Base-by-base conservation (phyloP, 37 sponge, comb jelly and placozoan genomes). In the Chondrilla cf. caribensis region DNA sequence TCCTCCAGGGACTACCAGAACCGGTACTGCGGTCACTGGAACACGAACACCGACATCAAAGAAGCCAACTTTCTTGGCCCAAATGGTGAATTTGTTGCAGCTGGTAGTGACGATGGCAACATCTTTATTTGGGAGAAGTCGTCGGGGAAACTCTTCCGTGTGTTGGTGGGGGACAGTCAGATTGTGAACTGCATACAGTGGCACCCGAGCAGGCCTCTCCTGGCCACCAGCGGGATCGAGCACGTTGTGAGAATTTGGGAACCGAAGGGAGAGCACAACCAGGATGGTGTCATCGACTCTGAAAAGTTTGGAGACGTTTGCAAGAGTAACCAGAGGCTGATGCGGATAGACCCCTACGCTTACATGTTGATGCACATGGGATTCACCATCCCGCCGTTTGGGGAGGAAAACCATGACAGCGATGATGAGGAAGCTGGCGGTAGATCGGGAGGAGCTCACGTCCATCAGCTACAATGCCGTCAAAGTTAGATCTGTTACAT, bases 31-130 rank as follows among this genome's bases (percentile, higher is more conserved):
- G 99, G 96, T 11, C 94, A 93, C 83, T 93, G 91, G 40, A 98
- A 98, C 82, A 78, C 90, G 15, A 86, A 89, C 89, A 98, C 99
- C 28, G 99, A 98, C 84, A 98, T 98, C 84, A 98, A 98, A 65
- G 99, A 98, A 78, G 96, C 96, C 17, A 93, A 79, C 81, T 98
- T 95, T 59, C 59, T 98, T 38, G 99, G 96, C 22, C 86, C 88
- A 24, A 58, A 89, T 55, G 89, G 90, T 15, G 82, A 93, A 58
- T 98, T 89, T 66, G 80, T 98, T 24, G 93, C 86, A 29, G 94
- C 99, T 28, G 99, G 99, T 9, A 95, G 96, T 40, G 99, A 98
- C 58, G 99, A 98, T 60, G 93, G 94, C 7, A 84, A 86, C 57
- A 51, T 95, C 37, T 98, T 93, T 67, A 91, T 95, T 54, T 98